These are phyloP conservation scores for Acronicta psi DNA, from an alignment of 2,888 invertebrate genomes.

Conservation along the genomic window DNA sequence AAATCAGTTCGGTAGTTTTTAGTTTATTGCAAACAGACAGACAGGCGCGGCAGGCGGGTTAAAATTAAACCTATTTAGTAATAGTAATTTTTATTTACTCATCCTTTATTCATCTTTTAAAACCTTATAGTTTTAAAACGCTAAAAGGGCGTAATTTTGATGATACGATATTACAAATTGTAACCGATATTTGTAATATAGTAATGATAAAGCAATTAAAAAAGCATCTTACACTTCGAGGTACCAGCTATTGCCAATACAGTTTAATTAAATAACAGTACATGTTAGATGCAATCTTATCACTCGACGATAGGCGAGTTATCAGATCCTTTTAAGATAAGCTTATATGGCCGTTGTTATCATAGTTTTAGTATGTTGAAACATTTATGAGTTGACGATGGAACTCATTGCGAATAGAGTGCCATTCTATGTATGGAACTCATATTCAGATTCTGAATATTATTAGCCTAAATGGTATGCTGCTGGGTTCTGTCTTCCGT, in stretches of 20 bases:
- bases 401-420: too few relatives aligned
- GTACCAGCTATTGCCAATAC: slow-evolving; percentile 1
- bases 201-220: background rate
- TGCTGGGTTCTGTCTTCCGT: too few relatives aligned
- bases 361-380: slow-evolving; percentile 8
- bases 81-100: too few relatives aligned
- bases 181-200: background rate
- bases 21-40: too few relatives aligned
- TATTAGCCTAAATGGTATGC: too few relatives aligned
- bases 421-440: too few relatives aligned
- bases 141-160: background rate
- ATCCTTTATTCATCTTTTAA: too few relatives aligned
- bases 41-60: too few relatives aligned
- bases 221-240: background rate
- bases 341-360: slow-evolving; percentile 21
- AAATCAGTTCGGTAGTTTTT: too few relatives aligned
- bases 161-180: background rate
- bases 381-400: slow-evolving; percentile 11
- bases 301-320: slow-evolving; percentile 29
- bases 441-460: too few relatives aligned
- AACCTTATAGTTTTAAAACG: too few relatives aligned
- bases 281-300: slow-evolving; percentile 34
- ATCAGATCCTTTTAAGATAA: slow-evolving; percentile 54
- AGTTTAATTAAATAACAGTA: slow-evolving; percentile 29
- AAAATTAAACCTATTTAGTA: too few relatives aligned